These are phyloP conservation scores for Belonocnema kinseyi DNA, from an alignment of 1,140 invertebrate genomes.

Conservation along the genomic window DNA sequence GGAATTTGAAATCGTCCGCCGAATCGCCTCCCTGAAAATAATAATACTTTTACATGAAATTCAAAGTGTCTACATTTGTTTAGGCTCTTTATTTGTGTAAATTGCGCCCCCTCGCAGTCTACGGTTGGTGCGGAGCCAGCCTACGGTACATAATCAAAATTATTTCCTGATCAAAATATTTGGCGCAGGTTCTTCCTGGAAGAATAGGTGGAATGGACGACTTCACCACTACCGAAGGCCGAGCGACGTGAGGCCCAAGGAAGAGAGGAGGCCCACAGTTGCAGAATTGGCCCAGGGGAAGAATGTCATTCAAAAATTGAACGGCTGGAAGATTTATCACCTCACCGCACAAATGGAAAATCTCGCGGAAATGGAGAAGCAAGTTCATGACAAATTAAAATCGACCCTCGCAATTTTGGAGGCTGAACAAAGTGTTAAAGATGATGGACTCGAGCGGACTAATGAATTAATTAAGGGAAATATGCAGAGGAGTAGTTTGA, in stretches of 20 bases:
- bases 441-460: constrained; percentile 83
- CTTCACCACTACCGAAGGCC: constrained; percentile 91
- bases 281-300: constrained; percentile 93
- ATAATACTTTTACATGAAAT: no score
- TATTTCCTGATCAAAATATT: neutral
- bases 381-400: constrained; percentile 81
- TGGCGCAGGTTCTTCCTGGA: constrained; percentile 73
- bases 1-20: no score
- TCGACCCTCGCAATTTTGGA: constrained; percentile 81
- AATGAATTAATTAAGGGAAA: constrained; percentile 93
- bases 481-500: constrained; percentile 94
- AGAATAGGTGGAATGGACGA: constrained; percentile 77
- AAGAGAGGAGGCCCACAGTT: constrained; percentile 88
- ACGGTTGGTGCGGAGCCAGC: no score
- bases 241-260: constrained; percentile 90
- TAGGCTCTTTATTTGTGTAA: no score
- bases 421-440: constrained; percentile 78
- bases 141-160: no score
- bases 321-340: constrained; percentile 97
- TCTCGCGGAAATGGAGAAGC: constrained; percentile 81
- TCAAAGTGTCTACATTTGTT: no score
- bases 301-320: constrained; percentile 90
- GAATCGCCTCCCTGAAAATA: no score
- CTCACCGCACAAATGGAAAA: constrained; percentile 94
- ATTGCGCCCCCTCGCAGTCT: no score